A percentile compares a stretch with the other conserved stretches of the same genome.
These are phyloP conservation scores for Apeltes quadracus DNA, from an alignment of 2,113 vertebrate genomes.

Conservation along the genomic window DNA sequence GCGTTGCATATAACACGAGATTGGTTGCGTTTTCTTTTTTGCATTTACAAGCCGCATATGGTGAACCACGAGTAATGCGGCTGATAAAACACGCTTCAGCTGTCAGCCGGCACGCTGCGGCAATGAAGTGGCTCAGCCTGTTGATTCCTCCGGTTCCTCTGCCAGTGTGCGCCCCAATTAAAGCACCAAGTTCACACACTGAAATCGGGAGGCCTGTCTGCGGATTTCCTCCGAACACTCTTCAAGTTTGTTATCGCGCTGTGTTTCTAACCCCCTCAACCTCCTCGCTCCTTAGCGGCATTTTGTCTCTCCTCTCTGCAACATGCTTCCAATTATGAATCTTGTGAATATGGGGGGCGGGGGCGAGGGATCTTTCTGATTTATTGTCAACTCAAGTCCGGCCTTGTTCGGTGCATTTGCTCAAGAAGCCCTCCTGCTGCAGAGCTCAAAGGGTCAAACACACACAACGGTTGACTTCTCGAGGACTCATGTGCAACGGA, in stretches of 20 bases:
- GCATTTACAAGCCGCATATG: constrained; percentile 28
- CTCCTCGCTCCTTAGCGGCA: constrained; percentile 30
- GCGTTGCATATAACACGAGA: constrained; percentile 16
- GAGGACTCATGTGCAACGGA: constrained; percentile 36
- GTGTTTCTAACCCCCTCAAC: constrained; percentile 58
- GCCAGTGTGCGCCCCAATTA: constrained; percentile 12
- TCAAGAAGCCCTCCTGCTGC: constrained; percentile 85
- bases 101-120: constrained; percentile 35
- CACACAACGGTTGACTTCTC: constrained; percentile 82
- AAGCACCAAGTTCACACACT: constrained; percentile 33
- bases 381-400: constrained; percentile 86
- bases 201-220: constrained; percentile 13
- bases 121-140: constrained; percentile 29
- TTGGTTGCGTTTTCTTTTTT: constrained; percentile 27
- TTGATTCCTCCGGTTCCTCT: constrained; percentile 17
- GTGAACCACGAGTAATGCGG: constrained; percentile 28
- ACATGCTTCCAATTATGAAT: constrained; percentile 93
- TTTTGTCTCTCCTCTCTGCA: constrained; percentile 68
- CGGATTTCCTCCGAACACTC: constrained; percentile 30
- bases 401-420: constrained; percentile 87
- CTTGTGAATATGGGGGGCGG: constrained; percentile 73
- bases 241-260: constrained; percentile 38
- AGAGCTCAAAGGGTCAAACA: constrained; percentile 87
- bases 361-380: constrained; percentile 77
- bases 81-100: constrained; percentile 41